Conservation (phyloP, 35 echinoderm and acorn worm species). For the Lytechinus variegatus region DNA sequence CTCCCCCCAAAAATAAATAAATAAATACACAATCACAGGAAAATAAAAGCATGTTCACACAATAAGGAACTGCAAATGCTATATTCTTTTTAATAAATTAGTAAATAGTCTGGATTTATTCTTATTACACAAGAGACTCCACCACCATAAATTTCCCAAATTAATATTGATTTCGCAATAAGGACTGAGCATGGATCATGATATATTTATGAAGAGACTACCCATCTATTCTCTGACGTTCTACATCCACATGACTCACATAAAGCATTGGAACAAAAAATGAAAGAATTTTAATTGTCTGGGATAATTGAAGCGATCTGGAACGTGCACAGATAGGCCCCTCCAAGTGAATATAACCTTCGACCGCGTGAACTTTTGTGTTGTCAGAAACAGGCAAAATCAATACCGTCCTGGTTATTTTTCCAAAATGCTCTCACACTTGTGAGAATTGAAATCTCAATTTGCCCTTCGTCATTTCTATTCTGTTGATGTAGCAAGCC, state of each 20-base stretch:
- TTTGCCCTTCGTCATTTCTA: neutral
- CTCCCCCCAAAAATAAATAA: neutral
- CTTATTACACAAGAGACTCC: neutral
- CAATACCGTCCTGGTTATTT: neutral
- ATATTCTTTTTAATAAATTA: neutral
- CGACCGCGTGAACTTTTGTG: neutral
- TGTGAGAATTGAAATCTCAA: neutral
- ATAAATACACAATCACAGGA: neutral
- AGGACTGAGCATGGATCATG: neutral
- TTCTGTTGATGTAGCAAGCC: conserved; percentile 8
- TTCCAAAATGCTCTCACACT: neutral
- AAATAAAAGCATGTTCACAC: neutral
- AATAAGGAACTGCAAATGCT: neutral
- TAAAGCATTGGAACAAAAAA: neutral
- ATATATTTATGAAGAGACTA: neutral
- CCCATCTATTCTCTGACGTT: neutral
- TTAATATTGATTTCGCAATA: neutral
- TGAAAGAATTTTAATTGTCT: neutral
- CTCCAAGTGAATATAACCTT: neutral
- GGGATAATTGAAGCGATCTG: neutral
- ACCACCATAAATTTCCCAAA: neutral
- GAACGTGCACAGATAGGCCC: neutral
- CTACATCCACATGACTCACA: neutral
- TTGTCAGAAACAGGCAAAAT: neutral
- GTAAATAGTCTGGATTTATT: neutral